These are phyloP conservation scores for Glossosoma conforme DNA, from an alignment of 1,140 invertebrate genomes.

Conservation along the genomic window DNA sequence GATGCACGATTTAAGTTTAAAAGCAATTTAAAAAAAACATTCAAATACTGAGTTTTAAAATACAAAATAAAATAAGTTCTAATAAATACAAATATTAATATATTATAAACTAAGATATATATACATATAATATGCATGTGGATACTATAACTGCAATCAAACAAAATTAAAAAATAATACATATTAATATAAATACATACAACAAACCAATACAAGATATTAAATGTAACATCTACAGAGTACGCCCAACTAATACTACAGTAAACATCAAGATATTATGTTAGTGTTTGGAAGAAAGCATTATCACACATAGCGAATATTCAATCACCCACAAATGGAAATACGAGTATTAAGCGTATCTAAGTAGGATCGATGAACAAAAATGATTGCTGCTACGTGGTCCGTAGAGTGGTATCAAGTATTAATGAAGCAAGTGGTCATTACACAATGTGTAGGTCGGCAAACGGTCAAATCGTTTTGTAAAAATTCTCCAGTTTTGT, in stretches of 20 bases:
- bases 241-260: too few species aligned
- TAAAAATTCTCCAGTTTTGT: conserved; percentile 4
- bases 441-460: conserved; percentile 3
- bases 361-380: conserved; percentile 16
- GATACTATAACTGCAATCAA: neutral
- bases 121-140: too few species aligned
- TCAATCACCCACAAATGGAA: too few species aligned
- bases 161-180: neutral
- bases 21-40: neutral
- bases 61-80: neutral
- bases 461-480: neutral
- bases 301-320: too few species aligned
- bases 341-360: conserved; percentile 6
- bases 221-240: too few species aligned
- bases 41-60: neutral
- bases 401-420: conserved; percentile 16
- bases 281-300: too few species aligned
- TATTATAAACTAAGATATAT: neutral
- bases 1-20: neutral
- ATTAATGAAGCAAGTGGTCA: conserved; percentile 6
- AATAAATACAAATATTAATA: neutral
- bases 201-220: too few species aligned
- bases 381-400: conserved; percentile 25
- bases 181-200: neutral
- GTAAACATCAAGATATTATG: too few species aligned